These are phyloP conservation scores for Rhabditoides inermis DNA, from an alignment of 2,888 invertebrate genomes.

Conservation along the genomic window DNA sequence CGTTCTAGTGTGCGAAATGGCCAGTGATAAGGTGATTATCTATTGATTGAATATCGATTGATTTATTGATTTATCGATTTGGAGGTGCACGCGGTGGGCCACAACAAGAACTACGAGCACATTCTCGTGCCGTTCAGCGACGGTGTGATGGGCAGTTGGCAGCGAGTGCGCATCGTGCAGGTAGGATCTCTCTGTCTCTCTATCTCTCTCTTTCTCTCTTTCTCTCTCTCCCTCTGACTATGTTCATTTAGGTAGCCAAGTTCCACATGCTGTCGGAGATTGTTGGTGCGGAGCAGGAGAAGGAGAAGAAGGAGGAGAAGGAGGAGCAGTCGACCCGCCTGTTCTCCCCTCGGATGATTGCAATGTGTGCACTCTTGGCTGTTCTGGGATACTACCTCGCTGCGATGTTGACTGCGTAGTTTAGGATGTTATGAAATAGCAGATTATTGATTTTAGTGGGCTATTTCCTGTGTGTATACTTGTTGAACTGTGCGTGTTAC, in stretches of 20 bases:
- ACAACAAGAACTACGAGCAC: slow-evolving; percentile 90
- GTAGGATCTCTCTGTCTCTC: background rate
- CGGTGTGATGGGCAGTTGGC: slow-evolving; percentile 34
- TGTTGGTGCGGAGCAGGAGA: background rate
- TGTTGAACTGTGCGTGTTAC: background rate
- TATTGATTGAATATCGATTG: background rate
- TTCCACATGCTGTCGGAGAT: slow-evolving; percentile 50
- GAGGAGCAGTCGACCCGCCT: too few species aligned
- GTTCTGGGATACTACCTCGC: too few species aligned
- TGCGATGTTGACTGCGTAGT: too few species aligned
- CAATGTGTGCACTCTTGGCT: too few species aligned
- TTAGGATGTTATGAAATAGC: too few species aligned
- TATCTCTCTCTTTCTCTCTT: background rate
- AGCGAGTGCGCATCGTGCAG: slow-evolving; percentile 30
- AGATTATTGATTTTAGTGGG: too few species aligned
- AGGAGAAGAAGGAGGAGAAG: too few species aligned
- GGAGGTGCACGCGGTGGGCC: slow-evolving; percentile 78
- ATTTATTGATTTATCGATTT: slow-evolving; percentile 58
- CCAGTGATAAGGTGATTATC: slow-evolving; percentile 58
- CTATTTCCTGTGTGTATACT: too few species aligned
- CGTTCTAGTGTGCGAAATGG: slow-evolving; percentile 83
- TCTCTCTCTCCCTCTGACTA: background rate
- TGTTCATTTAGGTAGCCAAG: slow-evolving; percentile 25
- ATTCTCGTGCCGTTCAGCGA: slow-evolving; percentile 52
- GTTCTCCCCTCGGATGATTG: too few species aligned